These are phyloP conservation scores for Hypomecis atomaria DNA, from an alignment of 2,888 invertebrate genomes.

Conservation along the genomic window DNA sequence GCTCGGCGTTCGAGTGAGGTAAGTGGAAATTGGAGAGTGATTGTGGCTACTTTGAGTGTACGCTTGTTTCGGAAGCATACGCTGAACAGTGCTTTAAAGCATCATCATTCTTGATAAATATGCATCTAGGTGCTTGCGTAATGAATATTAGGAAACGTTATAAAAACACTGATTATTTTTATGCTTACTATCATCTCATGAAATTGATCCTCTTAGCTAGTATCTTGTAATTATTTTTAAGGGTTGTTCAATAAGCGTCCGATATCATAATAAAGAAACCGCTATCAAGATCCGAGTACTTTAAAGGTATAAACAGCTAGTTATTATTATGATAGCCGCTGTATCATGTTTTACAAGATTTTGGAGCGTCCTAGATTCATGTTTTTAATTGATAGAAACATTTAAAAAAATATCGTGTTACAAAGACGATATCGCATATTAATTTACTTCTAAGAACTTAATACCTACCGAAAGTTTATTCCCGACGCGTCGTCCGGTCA, in stretches of 20 bases:
- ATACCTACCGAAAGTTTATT: conserved; percentile 62
- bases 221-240: neutral
- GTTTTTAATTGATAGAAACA: conserved; percentile 49
- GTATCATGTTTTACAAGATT: conserved; percentile 25
- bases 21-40: conserved; percentile 63
- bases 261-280: conserved; percentile 2
- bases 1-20: conserved; percentile 61
- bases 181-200: neutral
- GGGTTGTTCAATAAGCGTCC: neutral
- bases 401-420: conserved; percentile 50
- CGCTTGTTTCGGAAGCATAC: conserved; percentile 40
- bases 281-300: neutral
- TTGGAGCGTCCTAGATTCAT: conserved; percentile 39
- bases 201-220: neutral
- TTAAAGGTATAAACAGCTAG: neutral
- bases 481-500: conserved; percentile 66
- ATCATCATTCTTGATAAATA: conserved; percentile 31
- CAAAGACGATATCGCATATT: conserved; percentile 48
- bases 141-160: conserved; percentile 4
- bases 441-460: conserved; percentile 60
- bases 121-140: conserved; percentile 14
- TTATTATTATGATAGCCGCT: conserved; percentile 8
- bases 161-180: conserved; percentile 5
- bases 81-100: conserved; percentile 33
- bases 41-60: conserved; percentile 53